Base-by-base conservation (phyloP, 2,888 invertebrate genomes). In the Agrotis clavis region DNA sequence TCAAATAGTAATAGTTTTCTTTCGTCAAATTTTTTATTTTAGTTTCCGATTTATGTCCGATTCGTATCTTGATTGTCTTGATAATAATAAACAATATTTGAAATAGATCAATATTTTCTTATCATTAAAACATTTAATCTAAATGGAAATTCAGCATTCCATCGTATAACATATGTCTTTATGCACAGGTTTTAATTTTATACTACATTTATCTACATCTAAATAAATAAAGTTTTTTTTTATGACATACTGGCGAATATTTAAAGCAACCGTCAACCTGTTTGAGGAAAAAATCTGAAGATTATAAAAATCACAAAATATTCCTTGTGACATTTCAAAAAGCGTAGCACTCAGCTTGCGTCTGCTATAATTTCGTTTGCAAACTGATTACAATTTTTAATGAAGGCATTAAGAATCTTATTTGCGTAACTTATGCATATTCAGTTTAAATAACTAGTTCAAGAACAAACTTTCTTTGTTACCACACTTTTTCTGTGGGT, bases 401-500 rank as follows among this genome's bases (percentile, higher is more conserved):
- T 79, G 74, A 73, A 71, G 79, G 60, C 76, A 83, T 81, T 83
- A 86, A 76, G 56, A 83, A 79, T 82, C 59, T 78, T 77, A 41
- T 86, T 86, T 83, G 84, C 84, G 82, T 84, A 84, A 89, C 83
- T 69, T 72, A 87, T 85, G 83, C 84, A 88, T 90, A 83, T 86
- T 85, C 79, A 86, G 67, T 72, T 62, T 4, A 18, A 45, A 66
- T 71, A 89, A 84, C 81, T 89, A 85, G 91, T 87, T 88, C 91
- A 90, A 88, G 89, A 87, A 83, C 89, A 67, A 73, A 89, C 91
- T 90, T 91, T 91, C 91, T 90, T 89, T 84, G 83, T 83, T 79
- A 78, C 67, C 51, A 69, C 64, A 79, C 30, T 66, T 59, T 71
- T 71, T 74, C 67, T 70, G 67, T 71, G 13, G 59, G 67, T 30